Base-by-base conservation (phyloP, 1,140 invertebrate species). In the Leptopilina boulardi region DNA sequence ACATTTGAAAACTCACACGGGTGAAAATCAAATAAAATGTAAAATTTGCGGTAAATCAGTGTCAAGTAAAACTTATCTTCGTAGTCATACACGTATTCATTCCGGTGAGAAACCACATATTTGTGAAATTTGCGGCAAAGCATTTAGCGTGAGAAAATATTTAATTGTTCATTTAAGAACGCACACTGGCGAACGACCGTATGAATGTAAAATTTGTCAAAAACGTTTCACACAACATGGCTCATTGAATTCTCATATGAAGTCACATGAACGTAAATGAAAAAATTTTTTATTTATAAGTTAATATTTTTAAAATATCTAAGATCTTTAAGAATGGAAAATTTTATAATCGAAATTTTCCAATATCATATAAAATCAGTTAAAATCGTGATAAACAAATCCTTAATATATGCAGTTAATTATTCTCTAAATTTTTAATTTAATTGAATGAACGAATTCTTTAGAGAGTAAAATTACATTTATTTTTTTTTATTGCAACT, bases 41-140 rank as follows among this genome's bases (percentile, higher is more conserved):
- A 85, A 89, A 41, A 73, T 89, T n/a, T 90, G 94, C 84, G 91
- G 91, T 9, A 92, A 94, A 56, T 87, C 92, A 1, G 95, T 95
- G 34, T 91, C 94, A 19, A 93, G 92, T 70, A 92, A 92, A 74
- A 88, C 90, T 59, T 90, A 91, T 70, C 83, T 94, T 47, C 89
- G 90, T 23, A 84, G 86, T n/a, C 91, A 92, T 78, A 90, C 91
- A 86, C 82, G 91, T 5, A 92, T 92, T 80, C 94, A 95, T 76
- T 92, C 93, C 2, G 95, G 96, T 2, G 95, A 96, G 83, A 95
- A 95, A 81, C 95, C 95, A 0, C 94, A 95, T 84, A 89, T 92
- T 42, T 96, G 95, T 82, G 93, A 94, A 79, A 91, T 95, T 21
- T 96, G 95, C 84, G 93, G 93, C 8, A 96, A 95, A 87, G 92